Evolutionary conservation across 1,140 invertebrate species (phyloP).

Genomic region (Proales similis): DNA sequence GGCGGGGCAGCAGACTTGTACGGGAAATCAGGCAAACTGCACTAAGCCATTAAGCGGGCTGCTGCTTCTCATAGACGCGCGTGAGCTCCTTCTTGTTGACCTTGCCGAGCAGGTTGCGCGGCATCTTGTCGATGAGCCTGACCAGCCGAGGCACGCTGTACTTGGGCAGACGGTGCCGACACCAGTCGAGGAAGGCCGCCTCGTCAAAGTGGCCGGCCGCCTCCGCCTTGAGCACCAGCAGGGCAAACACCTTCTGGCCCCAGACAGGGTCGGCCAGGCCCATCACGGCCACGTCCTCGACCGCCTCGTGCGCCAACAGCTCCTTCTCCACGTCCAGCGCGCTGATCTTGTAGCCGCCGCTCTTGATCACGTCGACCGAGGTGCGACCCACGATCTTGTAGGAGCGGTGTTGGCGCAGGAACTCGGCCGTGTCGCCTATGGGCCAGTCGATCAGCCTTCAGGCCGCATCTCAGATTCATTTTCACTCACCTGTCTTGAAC

Average conservation of each 20-base stretch:
- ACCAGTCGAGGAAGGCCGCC: conserved; percentile 9
- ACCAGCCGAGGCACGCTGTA: conserved; percentile 10
- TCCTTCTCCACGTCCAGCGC: conserved; percentile 69
- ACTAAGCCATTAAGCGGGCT: no score
- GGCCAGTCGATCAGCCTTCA: no score
- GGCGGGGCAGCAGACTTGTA: no score
- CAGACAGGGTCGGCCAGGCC: conserved; percentile 13
- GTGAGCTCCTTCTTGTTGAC: conserved; percentile 37
- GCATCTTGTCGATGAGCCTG: conserved; percentile 10
- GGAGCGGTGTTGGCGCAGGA: background rate
- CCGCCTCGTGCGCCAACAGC: background rate
- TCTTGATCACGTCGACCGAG: conserved; percentile 80
- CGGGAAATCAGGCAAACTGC: no score
- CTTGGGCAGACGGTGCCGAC: conserved; percentile 1
- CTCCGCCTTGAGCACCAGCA: conserved; percentile 15
- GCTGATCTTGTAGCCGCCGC: conserved; percentile 71
- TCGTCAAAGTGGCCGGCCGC: background rate
- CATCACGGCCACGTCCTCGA: conserved; percentile 10
- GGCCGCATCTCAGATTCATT: no score
- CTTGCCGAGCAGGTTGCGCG: conserved; percentile 30
- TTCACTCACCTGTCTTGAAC: conserved; percentile 71
- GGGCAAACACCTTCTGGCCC: conserved; percentile 30
- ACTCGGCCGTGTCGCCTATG: conserved; percentile 3
- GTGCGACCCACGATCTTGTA: conserved; percentile 59
- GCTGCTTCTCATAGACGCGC: conserved; percentile 32